Base-by-base conservation (phyloP, 1,140 invertebrate species). In the Macrocentrus cingulum region DNA sequence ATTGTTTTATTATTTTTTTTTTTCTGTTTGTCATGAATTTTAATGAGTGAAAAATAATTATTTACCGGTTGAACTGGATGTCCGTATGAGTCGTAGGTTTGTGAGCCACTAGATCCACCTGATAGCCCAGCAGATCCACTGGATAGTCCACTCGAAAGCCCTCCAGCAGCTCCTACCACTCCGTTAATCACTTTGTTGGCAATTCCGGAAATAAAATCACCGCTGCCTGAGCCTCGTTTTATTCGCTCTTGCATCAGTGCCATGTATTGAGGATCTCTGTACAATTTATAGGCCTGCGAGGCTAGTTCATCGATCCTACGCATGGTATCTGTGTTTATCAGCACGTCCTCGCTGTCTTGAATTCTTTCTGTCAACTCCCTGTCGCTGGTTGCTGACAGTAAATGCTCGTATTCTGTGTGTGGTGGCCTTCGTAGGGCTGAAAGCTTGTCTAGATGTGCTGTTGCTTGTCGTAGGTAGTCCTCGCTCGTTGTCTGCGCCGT, bases 361-460 rank as follows among this genome's bases (percentile, higher is more conserved):
- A n/a, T 11, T 4, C 36, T 15, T 11, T n/a, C 7, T 39, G 8
- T 15, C 2, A 4, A n/a, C 3, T 11, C 15, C 13, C 13, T 4
- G 36, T 39, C 13, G 13, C 3, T 39, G 1, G 36, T 52, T 52
- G 2, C 41, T 36, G 2, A 34, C 49, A 6, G 4, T 15, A 29
- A 13, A 9, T 44, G 16, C 8, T 29, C 41, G 9, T 15, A 16
- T 25, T 15, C 9, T 6, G 36, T 22, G 1, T 16, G 5, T 23
- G 16, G 53, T 1, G 50, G 44, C 39, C 65, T 68, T n/a, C 71
- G 64, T 53, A 75, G 78, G 1, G 63, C 52, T 2, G 66, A 59
- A n/a, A 80, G 60, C 48, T 75, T 72, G 3, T 77, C 67, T 41
- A 80, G 61, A 48, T 79, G 76, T 2, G 67, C 67, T 1, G 72